Conservation (phyloP, 1,140 invertebrate genomes). For the Drosophila sucinea region DNA sequence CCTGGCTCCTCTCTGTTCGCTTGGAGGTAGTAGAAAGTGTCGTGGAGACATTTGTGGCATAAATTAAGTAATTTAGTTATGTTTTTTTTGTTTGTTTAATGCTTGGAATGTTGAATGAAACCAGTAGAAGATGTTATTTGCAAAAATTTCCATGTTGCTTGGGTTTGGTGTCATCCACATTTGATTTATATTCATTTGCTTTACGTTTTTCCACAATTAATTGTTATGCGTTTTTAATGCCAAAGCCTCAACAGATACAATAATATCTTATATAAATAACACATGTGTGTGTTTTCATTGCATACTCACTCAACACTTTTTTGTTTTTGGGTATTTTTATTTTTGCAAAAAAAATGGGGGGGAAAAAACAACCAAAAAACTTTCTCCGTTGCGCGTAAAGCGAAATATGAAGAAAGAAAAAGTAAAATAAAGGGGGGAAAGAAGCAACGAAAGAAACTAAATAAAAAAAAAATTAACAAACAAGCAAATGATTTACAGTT, state of each 20-base stretch:
- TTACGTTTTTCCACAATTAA: constrained; percentile 53
- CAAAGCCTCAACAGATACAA: constrained; percentile 35
- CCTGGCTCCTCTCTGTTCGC: constrained; percentile 10
- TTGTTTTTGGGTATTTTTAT: constrained; percentile 58
- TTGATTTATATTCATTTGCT: constrained; percentile 69
- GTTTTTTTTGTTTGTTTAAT: constrained; percentile 31
- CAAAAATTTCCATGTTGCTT: constrained; percentile 30
- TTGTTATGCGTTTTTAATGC: constrained; percentile 76
- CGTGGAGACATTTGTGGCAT: constrained; percentile 65
- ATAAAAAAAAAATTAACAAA: constrained; percentile 56
- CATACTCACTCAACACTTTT: constrained; percentile 61
- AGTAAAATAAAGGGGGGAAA: constrained; percentile 16
- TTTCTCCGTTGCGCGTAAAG: constrained; percentile 67
- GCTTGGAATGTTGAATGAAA: constrained; percentile 21
- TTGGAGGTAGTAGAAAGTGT: constrained; percentile 66
- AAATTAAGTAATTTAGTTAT: constrained; percentile 71
- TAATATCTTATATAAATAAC: constrained; percentile 68
- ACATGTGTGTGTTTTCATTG: constrained; percentile 51
- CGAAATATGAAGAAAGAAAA: constrained; percentile 54
- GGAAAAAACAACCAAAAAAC: constrained; percentile 49
- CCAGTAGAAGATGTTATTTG: constrained; percentile 20
- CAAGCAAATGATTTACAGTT: constrained; percentile 72
- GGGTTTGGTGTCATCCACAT: constrained; percentile 39
- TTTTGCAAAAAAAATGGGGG: constrained; percentile 62
- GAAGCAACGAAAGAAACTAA: constrained; percentile 15